Base-by-base conservation (phyloP, 2,888 invertebrate genomes). In the Bellardia pandia region DNA sequence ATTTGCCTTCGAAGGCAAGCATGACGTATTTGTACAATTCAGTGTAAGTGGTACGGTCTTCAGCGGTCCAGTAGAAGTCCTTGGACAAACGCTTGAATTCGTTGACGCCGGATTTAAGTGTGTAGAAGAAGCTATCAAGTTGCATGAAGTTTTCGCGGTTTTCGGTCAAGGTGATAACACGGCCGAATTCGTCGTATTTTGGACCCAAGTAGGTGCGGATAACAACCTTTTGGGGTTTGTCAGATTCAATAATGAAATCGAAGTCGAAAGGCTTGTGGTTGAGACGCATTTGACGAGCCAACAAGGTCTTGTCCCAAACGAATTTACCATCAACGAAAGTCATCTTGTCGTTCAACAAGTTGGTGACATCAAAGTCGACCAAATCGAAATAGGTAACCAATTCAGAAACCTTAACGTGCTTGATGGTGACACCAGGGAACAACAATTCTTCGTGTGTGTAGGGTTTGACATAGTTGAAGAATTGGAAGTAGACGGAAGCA, bases 351-450 rank as follows among this genome's bases (percentile, higher is more conserved):
- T 90, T 90, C 79, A 90, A 71, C 72, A 91, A 86, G 72, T 89
- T 90, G 79, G 89, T 94, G 7, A 96, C 93, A 89, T 96, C 95
- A 85, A 95, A 91, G 90, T 95, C 95, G 90, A 94, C 94, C 85
- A 96, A 91, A 88, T 96, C 96, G 92, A 96, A 96, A 94, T 95
- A 96, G 13, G 96, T 96, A 45, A 95, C 93, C 16, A 97, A 93
- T 87, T 95, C 95, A 89, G 95, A 95, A 75, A 96, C 94, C 3
- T 95, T 94, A n/a, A 96, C 95, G 86, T 95, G 94, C 87, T 95
- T 93, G 88, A 97, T 95, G 72, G 93, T 92, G 6, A 96, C 95
- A 30, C 95, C 95, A 13, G 95, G 94, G 80, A 95, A 92, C 42
- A 94, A 90, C 40, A 96, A 93, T 85, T 96, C 95, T 86, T 95